Base-by-base conservation (phyloP, 2,888 invertebrate genomes). In the Tenthredo amoena region DNA sequence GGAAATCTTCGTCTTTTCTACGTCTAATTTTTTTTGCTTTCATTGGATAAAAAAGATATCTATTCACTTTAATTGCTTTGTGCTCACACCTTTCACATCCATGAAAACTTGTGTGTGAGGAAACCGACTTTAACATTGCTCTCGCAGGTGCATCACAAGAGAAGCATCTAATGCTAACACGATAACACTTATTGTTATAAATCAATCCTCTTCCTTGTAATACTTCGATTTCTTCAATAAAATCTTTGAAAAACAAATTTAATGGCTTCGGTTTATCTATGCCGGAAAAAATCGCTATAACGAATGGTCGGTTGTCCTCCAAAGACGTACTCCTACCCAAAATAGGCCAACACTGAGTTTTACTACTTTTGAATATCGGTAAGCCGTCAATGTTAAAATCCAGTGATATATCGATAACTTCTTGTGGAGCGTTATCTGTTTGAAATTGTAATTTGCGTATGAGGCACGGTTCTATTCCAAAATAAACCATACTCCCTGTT, bases 341-440 rank as follows among this genome's bases (percentile, higher is more conserved):
- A 65, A 65, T 65, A 65, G 65, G 65, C 65, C 65, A 65, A 65
- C 34, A 65, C 31, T 65, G 65, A 15, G 31, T 65, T 65, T 7
- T 65, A 15, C 65, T 65, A 65, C 65, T 65, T 31, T 65, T 65
- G 7, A 65, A 65, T 65, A 65, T 65, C 1, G 65, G 65, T 65
- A 65, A 34, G 65, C 65, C 65, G 31, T 65, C 65, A 15, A 65
- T 65, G 65, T 65, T 65, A 15, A 10, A 31, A 31, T 65, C 65
- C 9, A 65, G 10, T 5, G 65, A 65, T 65, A 65, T 0, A 65
- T 65, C 10, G 0, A 1, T 65, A 5, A 65, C 65, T 65, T 12
- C 65, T 65, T 65, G 65, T 15, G 31, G 31, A 65, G 65, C 65
- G 12, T 65, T 2, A 31, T 65, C 26, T 31, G 31, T 31, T 65